Percentiles rank a stretch among this genome's conserved stretches.
phyloP scores from a whole-genome alignment of 1,140 invertebrate species.

The Battus philenor region DNA sequence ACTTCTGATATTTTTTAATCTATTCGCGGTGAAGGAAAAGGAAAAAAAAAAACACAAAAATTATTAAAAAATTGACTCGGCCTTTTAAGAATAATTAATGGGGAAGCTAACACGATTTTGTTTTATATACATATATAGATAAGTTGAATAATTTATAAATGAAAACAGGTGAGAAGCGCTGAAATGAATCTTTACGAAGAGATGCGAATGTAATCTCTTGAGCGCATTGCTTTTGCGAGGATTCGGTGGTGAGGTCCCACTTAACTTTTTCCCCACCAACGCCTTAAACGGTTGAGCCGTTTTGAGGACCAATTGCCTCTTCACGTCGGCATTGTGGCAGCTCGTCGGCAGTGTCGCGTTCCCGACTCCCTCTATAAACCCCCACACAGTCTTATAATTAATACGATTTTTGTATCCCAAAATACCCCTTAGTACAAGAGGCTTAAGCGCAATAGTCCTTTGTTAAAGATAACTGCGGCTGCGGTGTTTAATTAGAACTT shows the following conservation, averaged over 20 bases:
- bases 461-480: slow-evolving; percentile 41
- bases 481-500: slow-evolving; percentile 50
- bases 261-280: slow-evolving; percentile 38
- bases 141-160: no score
- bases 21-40: no score
- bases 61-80: no score
- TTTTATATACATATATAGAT: no score
- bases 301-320: slow-evolving; percentile 67
- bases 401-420: slow-evolving; percentile 29
- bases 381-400: slow-evolving; percentile 34
- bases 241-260: slow-evolving; percentile 16
- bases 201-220: no score
- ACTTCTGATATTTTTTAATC: no score
- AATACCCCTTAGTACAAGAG: slow-evolving; percentile 29
- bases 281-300: slow-evolving; percentile 56
- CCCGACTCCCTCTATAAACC: slow-evolving; percentile 47
- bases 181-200: no score
- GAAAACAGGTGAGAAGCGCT: no score
- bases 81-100: no score
- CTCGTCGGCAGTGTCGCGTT: slow-evolving; percentile 52
- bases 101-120: no score
- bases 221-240: no score
- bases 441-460: slow-evolving; percentile 28
- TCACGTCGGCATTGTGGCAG: slow-evolving; percentile 52
- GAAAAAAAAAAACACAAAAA: no score